Base-by-base conservation (phyloP, 2,113 vertebrate genomes). In the Condylura cristata region DNA sequence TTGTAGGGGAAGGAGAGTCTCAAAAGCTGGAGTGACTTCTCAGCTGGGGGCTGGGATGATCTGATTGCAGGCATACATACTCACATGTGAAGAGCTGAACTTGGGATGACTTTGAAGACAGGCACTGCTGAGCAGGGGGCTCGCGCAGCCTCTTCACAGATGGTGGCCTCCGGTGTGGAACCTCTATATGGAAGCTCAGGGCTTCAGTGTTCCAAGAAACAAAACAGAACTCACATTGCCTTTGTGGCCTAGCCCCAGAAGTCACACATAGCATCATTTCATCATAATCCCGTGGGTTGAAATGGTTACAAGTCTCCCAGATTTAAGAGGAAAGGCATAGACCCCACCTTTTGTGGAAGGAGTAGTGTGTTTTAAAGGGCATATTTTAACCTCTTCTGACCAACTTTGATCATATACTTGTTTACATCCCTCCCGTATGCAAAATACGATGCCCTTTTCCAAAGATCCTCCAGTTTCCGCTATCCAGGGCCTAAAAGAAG, bases 201-300 rank as follows among this genome's bases (percentile, higher is more conserved):
- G 20, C 12, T 88, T 68, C 63, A 37, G 13, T 37, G 26, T 96
- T 89, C 70, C 3, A 41, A 72, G 37, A 91, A 80, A 85, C 75
- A 75, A 83, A 51, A 56, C 48, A 41, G 72, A 86, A 30, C 79
- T 53, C 28, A 70, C 86, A 84, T 24, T n/a, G 5, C 72, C 66
- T 74, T 93, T 96, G 30, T 87, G 80, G 92, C 95, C 66, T 95
- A 76, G 46, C 30, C 32, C 81, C 9, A 6, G 28, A 94, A 63
- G 72, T 87, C 75, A 71, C 75, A 71, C 22, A 13, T 4, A 93
- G 60, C 75, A 87, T 87, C 80, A 82, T 96, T 82, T 72, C 46
- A 89, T 70, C 20, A 32, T 46, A 17, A 17, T 46, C 71, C 16
- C 70, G 1, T 71, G 80, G 56, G n/a, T 75, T 65, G 83, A 86